Base-by-base conservation (phyloP, 30 jellyfish, hydroid and myxozoan genomes). In the Pelagia noctiluca region DNA sequence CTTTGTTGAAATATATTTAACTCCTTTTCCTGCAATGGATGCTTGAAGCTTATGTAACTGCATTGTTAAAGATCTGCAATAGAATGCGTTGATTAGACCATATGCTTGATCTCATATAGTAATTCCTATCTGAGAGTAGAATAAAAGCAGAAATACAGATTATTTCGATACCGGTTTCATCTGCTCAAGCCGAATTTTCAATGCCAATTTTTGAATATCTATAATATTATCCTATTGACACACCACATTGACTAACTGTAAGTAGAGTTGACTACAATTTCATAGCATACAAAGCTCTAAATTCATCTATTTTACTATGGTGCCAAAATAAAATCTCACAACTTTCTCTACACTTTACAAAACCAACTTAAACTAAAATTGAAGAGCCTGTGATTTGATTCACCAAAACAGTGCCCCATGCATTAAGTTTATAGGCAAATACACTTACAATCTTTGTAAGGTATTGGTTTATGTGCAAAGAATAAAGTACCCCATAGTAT, bases 31-130 rank as follows among this genome's bases (percentile, higher is more conserved):
- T 1, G 96, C 71, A 4, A 90, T 86, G 38, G 66, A 24, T 25
- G 90, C 82, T 67, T 90, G 97, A 28, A 90, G 97, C 22, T 90
- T 90, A 25, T 90, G 96, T 68, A 90, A 82, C 57, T 90, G 97
- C 47, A 75, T 28, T 11, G 84, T 26, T 16, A 90, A 63, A 18
- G 97, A 73, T 26, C 97, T 91, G 91, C 8, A 63, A 46, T 30
- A 47, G n/a, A 13, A 53, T 10, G 25, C 11, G 33, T 10, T 19
- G 28, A 50, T 1, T 28, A 34, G 11, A 24, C 32, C 10, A 61
- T 52, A n/a, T n/a, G n/a, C n/a, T n/a, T n/a, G n/a, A n/a, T n/a
- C n/a, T n/a, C n/a, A n/a, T n/a, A n/a, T n/a, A n/a, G n/a, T n/a
- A n/a, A n/a, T n/a, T n/a, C n/a, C n/a, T n/a, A n/a, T 52, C 66